A percentile compares a stretch with the other conserved stretches of the same genome.
Conservation (phyloP, 2,888 invertebrate genomes). For the Uropetala carovei region DNA sequence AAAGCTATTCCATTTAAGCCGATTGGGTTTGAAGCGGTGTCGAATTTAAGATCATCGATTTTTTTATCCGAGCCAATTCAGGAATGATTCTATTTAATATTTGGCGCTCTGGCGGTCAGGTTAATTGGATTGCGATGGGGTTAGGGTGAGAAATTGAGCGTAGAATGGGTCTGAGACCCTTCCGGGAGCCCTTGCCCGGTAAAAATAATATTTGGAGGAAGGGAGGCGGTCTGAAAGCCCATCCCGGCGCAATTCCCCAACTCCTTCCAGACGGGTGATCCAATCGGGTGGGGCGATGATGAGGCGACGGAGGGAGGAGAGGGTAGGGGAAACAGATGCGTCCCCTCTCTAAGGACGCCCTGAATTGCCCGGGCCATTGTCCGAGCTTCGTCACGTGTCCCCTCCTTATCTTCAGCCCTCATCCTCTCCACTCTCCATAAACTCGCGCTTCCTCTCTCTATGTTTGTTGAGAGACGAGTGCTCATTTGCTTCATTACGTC, state of each 20-base stretch:
- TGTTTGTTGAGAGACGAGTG: neutral
- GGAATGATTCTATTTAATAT: neutral
- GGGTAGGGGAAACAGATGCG: neutral
- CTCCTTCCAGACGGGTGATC: conserved; percentile 32
- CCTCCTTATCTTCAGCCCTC: neutral
- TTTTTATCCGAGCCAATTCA: conserved; percentile 7
- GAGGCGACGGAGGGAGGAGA: neutral
- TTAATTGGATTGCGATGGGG: conserved; percentile 12
- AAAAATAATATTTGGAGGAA: conserved; percentile 6
- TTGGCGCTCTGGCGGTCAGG: neutral
- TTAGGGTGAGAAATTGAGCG: conserved; percentile 2
- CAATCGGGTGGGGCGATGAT: neutral
- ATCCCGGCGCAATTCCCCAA: neutral
- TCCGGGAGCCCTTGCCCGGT: neutral
- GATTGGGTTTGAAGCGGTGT: neutral
- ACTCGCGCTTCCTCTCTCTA: neutral
- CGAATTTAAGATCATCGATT: neutral
- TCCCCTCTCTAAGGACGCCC: neutral
- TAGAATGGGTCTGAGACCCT: neutral
- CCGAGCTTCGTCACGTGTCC: neutral
- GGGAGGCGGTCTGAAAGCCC: neutral
- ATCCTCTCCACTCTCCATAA: neutral
- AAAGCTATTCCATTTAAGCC: neutral
- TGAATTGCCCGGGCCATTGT: neutral
- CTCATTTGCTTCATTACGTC: neutral